Evolutionary conservation across 2,113 vertebrate genomes (phyloP).

Genomic region (Maccullochella peelii): DNA sequence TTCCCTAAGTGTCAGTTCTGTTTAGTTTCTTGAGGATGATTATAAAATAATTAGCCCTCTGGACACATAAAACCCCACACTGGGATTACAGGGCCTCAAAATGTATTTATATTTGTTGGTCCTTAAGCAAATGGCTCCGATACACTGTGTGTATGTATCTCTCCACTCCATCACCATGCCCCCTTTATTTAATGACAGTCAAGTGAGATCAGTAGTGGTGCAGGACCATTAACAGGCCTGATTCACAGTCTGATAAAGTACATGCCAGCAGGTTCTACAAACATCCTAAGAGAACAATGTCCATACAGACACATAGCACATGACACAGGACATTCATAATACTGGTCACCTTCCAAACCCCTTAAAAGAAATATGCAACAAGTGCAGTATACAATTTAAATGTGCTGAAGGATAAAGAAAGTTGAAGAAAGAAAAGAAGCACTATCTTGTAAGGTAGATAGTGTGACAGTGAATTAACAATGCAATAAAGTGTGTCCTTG

Average conservation of each 20-base stretch:
- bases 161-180: neutral
- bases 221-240: constrained; percentile 19
- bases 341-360: neutral
- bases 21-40: constrained; percentile 19
- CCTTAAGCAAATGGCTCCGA: neutral
- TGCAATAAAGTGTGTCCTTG: constrained; percentile 44
- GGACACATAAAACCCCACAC: constrained; percentile 34
- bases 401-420: neutral
- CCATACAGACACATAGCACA: neutral
- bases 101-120: constrained; percentile 41
- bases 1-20: constrained; percentile 17
- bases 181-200: constrained; percentile 27
- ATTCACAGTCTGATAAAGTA: neutral
- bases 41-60: constrained; percentile 40
- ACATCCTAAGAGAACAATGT: constrained; percentile 13
- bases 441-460: neutral
- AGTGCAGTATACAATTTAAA: neutral
- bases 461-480: constrained; percentile 48
- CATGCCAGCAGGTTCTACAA: neutral
- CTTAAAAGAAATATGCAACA: neutral
- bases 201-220: constrained; percentile 17
- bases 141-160: neutral
- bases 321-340: neutral
- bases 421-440: neutral
- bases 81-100: neutral